These are phyloP conservation scores for Eublepharis macularius DNA, from an alignment of 2,113 vertebrate species.

Conservation along the genomic window DNA sequence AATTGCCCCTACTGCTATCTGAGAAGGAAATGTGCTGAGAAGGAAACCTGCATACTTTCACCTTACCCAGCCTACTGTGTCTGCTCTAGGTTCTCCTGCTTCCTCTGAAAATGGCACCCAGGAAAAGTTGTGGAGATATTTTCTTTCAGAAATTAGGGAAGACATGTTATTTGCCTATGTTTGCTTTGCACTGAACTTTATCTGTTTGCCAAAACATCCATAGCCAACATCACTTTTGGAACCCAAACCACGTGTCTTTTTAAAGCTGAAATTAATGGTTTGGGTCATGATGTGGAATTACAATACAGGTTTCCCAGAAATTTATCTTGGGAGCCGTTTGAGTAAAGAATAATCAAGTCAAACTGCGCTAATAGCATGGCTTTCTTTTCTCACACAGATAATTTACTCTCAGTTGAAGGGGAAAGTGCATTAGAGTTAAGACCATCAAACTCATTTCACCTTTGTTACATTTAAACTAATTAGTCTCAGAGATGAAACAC, in stretches of 20 bases:
- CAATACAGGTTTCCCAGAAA: conserved; percentile 59
- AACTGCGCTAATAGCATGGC: conserved; percentile 55
- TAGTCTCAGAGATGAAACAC: conserved; percentile 65
- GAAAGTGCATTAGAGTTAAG: conserved; percentile 62
- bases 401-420: conserved; percentile 47
- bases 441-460: conserved; percentile 65
- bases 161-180: background rate
- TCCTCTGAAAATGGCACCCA: background rate
- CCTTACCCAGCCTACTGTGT: background rate
- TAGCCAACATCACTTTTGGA: background rate
- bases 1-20: no score
- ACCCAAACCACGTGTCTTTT: background rate
- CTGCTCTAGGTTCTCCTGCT: background rate
- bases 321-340: conserved; percentile 56
- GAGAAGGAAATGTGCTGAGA: no score
- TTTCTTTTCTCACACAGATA: conserved; percentile 45
- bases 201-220: background rate
- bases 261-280: conserved; percentile 15
- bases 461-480: conserved; percentile 66
- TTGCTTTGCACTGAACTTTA: background rate
- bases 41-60: background rate
- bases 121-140: background rate
- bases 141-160: background rate
- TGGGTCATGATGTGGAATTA: conserved; percentile 21
- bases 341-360: conserved; percentile 54